Conservation (phyloP, 2,888 invertebrate genomes). For the Torymus texanus region DNA sequence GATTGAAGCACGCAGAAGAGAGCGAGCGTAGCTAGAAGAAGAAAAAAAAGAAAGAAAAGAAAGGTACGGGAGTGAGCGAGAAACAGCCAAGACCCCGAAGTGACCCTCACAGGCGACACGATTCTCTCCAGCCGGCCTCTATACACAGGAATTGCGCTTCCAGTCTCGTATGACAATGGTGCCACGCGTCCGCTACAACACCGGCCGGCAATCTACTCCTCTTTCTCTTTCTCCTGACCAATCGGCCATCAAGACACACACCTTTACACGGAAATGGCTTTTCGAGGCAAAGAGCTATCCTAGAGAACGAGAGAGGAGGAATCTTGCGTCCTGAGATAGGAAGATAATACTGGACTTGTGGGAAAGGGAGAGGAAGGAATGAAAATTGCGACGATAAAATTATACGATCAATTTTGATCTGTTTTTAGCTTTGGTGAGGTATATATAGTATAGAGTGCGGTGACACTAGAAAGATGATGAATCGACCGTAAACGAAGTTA, state of each 20-base stretch:
- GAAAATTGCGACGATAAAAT: conserved; percentile 31
- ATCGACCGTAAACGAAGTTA: too few relatives aligned
- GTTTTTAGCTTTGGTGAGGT: not conserved
- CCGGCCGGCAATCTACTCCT: conserved; percentile 15
- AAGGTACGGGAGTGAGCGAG: not conserved
- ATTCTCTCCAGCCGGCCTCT: too few relatives aligned
- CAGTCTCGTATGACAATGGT: conserved; percentile 24
- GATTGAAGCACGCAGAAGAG: not conserved
- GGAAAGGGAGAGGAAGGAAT: not conserved
- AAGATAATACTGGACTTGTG: conserved; percentile 4
- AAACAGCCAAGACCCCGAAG: not conserved
- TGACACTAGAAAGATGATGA: too few relatives aligned
- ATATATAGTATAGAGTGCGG: not conserved
- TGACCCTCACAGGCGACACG: too few relatives aligned
- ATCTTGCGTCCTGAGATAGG: conserved; percentile 1
- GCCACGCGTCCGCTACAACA: not conserved
- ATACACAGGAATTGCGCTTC: conserved; percentile 16
- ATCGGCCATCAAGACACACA: conserved; percentile 8
- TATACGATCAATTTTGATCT: conserved; percentile 16
- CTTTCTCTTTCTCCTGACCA: not conserved
- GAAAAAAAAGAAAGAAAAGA: not conserved
- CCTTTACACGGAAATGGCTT: too few relatives aligned
- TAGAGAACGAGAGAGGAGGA: not conserved
- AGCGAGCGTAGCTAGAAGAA: not conserved
- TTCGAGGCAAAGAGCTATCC: too few relatives aligned